Conservation (phyloP, 2,888 invertebrate species). For the Hypolimnas misippus region DNA sequence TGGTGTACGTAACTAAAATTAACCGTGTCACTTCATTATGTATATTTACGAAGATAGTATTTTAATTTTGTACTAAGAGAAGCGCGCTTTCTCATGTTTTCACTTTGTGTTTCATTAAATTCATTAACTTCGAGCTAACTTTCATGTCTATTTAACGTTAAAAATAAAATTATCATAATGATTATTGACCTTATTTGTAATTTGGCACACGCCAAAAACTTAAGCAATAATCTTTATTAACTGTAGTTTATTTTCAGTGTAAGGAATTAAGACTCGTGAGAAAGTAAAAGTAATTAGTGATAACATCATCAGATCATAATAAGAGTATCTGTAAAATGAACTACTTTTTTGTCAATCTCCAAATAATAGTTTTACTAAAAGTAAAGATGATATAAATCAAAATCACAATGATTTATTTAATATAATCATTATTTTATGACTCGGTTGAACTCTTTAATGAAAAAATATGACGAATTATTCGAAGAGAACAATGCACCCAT, state of each 20-base stretch:
- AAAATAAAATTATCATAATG: slow-evolving; percentile 2
- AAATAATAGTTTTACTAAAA: too few species aligned
- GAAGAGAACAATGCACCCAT: too few species aligned
- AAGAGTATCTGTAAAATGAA: too few species aligned
- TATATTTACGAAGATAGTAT: slow-evolving; percentile 27
- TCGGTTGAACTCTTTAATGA: too few species aligned
- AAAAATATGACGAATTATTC: too few species aligned
- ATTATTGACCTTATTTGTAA: not conserved
- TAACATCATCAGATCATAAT: too few species aligned
- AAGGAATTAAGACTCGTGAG: too few species aligned
- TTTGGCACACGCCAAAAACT: not conserved
- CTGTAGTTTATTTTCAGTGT: not conserved
- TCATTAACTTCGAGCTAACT: slow-evolving; percentile 23
- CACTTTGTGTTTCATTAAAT: slow-evolving; percentile 27
- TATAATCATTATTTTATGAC: too few species aligned
- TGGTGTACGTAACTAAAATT: not conserved
- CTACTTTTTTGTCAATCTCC: too few species aligned
- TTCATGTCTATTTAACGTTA: slow-evolving; percentile 22
- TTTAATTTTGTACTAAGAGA: slow-evolving; percentile 26
- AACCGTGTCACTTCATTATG: not conserved
- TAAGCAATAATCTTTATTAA: not conserved
- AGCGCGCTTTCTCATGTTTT: slow-evolving; percentile 34
- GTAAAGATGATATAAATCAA: too few species aligned
- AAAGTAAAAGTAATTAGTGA: too few species aligned
- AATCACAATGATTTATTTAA: too few species aligned